A percentile compares a stretch with the other conserved stretches of the same genome.
These are phyloP conservation scores for Phymanthus crucifer DNA, from an alignment of 92 coral and sea anemone species.

Conservation along the genomic window DNA sequence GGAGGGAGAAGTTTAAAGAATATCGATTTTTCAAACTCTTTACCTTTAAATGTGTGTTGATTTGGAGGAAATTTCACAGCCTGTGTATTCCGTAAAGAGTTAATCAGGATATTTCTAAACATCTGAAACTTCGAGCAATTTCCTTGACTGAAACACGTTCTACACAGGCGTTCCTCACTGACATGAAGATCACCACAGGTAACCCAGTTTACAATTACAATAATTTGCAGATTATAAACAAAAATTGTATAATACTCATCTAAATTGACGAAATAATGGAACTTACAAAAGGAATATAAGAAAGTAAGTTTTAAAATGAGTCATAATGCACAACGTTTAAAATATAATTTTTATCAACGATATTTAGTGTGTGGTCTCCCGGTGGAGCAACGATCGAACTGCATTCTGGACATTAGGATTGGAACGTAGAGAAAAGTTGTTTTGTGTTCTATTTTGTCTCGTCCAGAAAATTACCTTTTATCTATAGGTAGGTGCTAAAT, in stretches of 20 bases:
- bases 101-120: background rate
- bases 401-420: slow-evolving; percentile 6
- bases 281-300: no score
- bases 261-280: background rate
- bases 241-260: background rate
- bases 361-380: background rate
- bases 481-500: background rate
- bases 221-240: no score
- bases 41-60: slow-evolving; percentile 15
- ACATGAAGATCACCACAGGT: background rate
- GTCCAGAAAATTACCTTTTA: background rate
- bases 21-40: background rate
- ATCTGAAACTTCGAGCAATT: background rate
- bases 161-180: slow-evolving; percentile 33
- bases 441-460: background rate
- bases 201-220: background rate
- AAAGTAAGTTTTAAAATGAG: no score
- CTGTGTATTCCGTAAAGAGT: background rate
- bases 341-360: background rate
- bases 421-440: background rate
- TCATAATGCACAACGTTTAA: background rate
- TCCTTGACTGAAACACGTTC: slow-evolving; percentile 3
- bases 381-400: background rate
- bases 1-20: background rate
- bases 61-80: background rate